Evolutionary conservation across 2,797 vertebrate genomes (phyloP).

Genomic region (Epinephelus awoara): DNA sequence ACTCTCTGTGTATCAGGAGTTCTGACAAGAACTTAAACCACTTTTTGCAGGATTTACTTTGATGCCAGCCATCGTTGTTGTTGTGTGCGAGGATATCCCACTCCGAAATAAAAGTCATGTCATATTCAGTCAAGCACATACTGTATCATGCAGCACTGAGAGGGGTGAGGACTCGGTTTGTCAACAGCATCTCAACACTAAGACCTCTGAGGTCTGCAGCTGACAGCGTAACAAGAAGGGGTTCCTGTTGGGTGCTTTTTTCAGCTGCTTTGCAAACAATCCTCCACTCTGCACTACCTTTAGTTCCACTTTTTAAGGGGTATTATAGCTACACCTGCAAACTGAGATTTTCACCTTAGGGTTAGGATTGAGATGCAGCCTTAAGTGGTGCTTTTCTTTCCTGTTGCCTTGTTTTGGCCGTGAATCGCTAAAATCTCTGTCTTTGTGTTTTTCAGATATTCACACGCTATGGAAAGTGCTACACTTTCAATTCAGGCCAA

Average conservation of each 20-base stretch:
- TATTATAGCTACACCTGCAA: slow-evolving; percentile 13
- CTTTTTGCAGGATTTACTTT: slow-evolving; percentile 17
- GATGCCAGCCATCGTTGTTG: not conserved
- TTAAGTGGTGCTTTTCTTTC: not conserved
- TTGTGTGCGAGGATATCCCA: slow-evolving; percentile 15
- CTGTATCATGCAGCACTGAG: slow-evolving; percentile 37
- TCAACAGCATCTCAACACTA: slow-evolving; percentile 47
- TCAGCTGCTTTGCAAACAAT: slow-evolving; percentile 38
- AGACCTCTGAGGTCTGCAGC: slow-evolving; percentile 37
- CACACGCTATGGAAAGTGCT: slow-evolving; percentile 98
- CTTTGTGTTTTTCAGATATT: slow-evolving; percentile 88
- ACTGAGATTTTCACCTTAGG: not conserved
- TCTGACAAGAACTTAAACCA: not conserved
- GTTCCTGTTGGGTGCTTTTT: slow-evolving; percentile 23
- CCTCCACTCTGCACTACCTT: not conserved
- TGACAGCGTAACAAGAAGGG: slow-evolving; percentile 36
- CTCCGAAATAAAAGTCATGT: slow-evolving; percentile 49
- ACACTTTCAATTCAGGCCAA: slow-evolving; percentile 97
- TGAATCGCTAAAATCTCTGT: slow-evolving; percentile 4
- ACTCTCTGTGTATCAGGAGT: not conserved
- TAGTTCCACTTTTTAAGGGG: not conserved
- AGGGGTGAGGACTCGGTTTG: slow-evolving; percentile 46
- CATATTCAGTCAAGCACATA: slow-evolving; percentile 40
- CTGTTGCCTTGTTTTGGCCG: not conserved
- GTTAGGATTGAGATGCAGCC: slow-evolving; percentile 2